Conservation (phyloP, 1,140 invertebrate genomes). For the Telenomus remus region DNA sequence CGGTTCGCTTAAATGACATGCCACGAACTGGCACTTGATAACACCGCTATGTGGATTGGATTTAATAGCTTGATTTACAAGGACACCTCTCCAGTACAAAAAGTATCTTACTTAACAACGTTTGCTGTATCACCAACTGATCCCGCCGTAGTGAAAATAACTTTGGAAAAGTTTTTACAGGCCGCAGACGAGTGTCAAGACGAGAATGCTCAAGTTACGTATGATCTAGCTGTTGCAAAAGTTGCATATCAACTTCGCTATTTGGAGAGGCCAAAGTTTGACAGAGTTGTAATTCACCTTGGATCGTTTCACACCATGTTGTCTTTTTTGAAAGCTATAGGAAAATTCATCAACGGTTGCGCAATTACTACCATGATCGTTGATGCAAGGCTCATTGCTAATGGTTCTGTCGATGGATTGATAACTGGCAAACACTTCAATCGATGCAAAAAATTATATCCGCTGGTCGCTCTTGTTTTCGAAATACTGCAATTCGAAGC, state of each 20-base stretch:
- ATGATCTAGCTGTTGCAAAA: conserved; percentile 69
- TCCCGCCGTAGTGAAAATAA: conserved; percentile 59
- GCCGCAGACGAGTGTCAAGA: no score
- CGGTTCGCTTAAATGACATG: conserved; percentile 40
- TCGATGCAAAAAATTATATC: conserved; percentile 56
- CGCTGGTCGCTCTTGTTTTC: conserved; percentile 56
- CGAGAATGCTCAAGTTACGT: conserved; percentile 64
- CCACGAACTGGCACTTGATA: conserved; percentile 24
- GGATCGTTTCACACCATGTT: conserved; percentile 75
- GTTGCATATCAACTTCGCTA: conserved; percentile 63
- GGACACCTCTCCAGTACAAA: conserved; percentile 43
- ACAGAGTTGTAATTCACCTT: conserved; percentile 74
- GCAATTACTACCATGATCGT: conserved; percentile 69
- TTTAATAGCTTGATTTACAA: conserved; percentile 39
- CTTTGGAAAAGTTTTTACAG: no score
- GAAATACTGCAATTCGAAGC: conserved; percentile 69
- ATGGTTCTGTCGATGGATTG: conserved; percentile 63
- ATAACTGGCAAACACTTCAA: conserved; percentile 64
- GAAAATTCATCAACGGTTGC: conserved; percentile 71
- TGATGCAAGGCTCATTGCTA: conserved; percentile 61
- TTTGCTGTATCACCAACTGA: conserved; percentile 65
- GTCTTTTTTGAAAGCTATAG: conserved; percentile 66
- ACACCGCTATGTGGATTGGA: conserved; percentile 58
- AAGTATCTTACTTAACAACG: conserved; percentile 54
- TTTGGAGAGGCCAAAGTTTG: conserved; percentile 60